Evolutionary conservation across 2,113 vertebrate genomes (phyloP).

Genomic region (Propithecus coquereli): DNA sequence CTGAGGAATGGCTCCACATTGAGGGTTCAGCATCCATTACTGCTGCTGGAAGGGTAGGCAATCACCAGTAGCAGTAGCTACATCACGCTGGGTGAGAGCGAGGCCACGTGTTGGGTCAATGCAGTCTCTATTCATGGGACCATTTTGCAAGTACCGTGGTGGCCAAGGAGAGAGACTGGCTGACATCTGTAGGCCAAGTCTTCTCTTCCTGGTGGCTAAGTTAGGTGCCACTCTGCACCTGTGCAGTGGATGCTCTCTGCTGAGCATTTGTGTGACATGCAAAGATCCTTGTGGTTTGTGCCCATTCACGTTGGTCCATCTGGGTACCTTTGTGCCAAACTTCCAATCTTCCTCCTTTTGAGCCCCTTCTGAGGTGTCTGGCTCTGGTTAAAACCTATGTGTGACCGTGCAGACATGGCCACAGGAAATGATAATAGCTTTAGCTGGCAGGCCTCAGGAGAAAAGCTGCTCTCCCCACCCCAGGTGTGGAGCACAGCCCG

Average conservation of each 20-base stretch:
- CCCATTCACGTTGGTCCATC: background rate
- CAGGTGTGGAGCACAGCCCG: accelerated
- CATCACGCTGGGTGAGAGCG: background rate
- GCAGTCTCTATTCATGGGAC: background rate
- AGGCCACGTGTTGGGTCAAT: background rate
- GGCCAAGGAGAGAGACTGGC: background rate
- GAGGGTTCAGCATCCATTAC: background rate
- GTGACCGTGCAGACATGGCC: background rate
- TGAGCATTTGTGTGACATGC: background rate
- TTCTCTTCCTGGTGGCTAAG: background rate
- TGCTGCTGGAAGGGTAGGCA: background rate
- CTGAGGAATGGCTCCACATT: background rate
- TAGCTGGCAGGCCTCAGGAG: background rate
- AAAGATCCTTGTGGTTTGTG: background rate
- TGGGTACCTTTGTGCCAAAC: background rate
- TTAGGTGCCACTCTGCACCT: background rate
- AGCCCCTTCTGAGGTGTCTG: background rate
- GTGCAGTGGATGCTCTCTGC: background rate
- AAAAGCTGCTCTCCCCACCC: background rate
- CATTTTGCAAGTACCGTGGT: background rate
- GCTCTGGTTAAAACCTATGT: background rate
- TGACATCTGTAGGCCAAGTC: background rate
- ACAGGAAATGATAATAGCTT: background rate
- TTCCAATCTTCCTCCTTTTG: background rate
- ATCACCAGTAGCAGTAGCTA: background rate